Evolutionary conservation across 35 echinoderm and acorn worm genomes (phyloP).

Genomic region (Patiria miniata): DNA sequence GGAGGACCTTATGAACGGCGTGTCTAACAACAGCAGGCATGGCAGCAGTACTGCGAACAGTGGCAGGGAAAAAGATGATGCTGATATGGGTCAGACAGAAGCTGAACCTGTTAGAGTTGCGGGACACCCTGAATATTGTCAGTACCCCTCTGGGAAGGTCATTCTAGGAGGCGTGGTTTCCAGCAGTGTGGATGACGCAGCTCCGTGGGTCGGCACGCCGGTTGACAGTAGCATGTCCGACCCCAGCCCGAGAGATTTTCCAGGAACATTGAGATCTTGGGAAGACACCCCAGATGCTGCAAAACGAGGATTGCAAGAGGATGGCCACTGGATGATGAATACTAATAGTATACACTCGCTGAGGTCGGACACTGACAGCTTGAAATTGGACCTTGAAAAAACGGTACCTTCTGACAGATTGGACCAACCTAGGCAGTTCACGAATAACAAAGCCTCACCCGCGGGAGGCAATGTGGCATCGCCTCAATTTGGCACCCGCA

Average conservation of each 20-base stretch:
- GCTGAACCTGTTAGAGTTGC: too few species aligned
- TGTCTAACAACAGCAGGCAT: too few species aligned
- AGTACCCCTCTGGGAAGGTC: background rate
- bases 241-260: background rate
- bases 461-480: background rate
- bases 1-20: background rate
- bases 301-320: background rate
- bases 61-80: too few species aligned
- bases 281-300: background rate
- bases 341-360: constrained; percentile 5
- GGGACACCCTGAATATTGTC: too few species aligned
- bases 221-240: background rate
- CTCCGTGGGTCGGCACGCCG: background rate
- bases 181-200: background rate
- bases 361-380: constrained; percentile 19
- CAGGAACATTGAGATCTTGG: constrained; percentile 10
- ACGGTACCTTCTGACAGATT: background rate
- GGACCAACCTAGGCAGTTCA: background rate
- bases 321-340: background rate
- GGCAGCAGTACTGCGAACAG: too few species aligned
- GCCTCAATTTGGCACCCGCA: background rate
- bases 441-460: background rate
- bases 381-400: background rate
- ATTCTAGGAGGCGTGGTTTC: background rate
- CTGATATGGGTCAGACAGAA: too few species aligned